Conservation (phyloP, 2,113 vertebrate species). For the Maccullochella peelii region DNA sequence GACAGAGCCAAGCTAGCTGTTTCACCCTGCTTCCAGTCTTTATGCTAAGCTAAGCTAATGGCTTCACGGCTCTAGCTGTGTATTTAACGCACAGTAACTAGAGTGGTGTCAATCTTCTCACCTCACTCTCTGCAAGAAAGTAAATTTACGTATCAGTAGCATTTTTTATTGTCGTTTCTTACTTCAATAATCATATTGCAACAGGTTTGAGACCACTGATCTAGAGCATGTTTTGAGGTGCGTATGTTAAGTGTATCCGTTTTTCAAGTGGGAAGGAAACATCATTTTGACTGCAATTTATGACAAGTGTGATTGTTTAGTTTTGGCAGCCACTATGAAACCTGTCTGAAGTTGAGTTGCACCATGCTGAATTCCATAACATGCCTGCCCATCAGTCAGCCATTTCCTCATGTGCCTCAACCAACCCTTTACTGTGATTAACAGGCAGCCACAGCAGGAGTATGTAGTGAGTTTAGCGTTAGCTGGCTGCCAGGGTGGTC, state of each 20-base stretch:
- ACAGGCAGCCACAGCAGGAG: conserved; percentile 21
- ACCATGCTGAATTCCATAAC: conserved; percentile 4
- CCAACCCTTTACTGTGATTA: conserved; percentile 1
- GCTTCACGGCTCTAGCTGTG: not conserved
- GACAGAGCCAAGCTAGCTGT: not conserved
- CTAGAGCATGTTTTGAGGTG: not conserved
- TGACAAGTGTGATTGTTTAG: conserved; percentile 6
- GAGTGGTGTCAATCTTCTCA: not conserved
- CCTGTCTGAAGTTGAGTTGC: not conserved
- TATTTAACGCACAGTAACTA: too few relatives aligned
- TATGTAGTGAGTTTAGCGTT: not conserved
- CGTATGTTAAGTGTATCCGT: not conserved
- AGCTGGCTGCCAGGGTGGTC: conserved; percentile 8
- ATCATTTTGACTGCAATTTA: not conserved
- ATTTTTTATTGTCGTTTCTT: not conserved
- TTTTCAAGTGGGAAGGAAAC: not conserved
- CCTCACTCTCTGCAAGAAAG: not conserved
- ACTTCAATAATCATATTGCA: not conserved
- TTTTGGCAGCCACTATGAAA: not conserved
- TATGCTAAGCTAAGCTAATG: not conserved
- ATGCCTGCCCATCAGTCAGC: conserved; percentile 8
- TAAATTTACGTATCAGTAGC: too few relatives aligned
- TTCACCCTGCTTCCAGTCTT: not conserved
- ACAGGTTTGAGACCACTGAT: not conserved
- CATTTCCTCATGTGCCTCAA: not conserved